phyloP scores from a whole-genome alignment of 2,888 invertebrate genomes.

The Nebria salina region DNA sequence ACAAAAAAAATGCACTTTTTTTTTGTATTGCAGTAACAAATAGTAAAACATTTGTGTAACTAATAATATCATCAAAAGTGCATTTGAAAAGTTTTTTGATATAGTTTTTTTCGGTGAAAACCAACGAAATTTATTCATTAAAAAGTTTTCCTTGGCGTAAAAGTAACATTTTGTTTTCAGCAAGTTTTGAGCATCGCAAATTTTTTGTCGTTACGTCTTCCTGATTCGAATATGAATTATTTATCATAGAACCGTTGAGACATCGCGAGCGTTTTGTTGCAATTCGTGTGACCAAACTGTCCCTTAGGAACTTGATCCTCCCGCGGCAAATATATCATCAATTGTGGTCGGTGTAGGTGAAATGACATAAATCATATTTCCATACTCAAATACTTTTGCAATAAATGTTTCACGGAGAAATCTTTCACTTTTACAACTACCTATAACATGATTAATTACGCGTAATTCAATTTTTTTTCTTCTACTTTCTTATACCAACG shows the following conservation, averaged over 20 bases:
- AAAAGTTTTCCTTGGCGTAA: constrained; percentile 6
- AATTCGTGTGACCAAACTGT: background rate
- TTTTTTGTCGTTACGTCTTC: constrained; percentile 38
- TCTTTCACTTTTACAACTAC: too few species aligned
- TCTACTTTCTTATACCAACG: too few species aligned
- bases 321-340: background rate
- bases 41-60: background rate
- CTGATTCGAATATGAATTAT: constrained; percentile 42
- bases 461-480: too few species aligned
- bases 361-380: background rate
- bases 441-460: too few species aligned
- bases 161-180: constrained; percentile 33
- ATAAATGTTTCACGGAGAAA: too few species aligned
- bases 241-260: constrained; percentile 18
- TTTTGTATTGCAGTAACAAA: background rate
- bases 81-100: background rate
- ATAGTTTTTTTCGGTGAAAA: background rate
- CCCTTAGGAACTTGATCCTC: background rate
- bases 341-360: background rate
- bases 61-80: background rate
- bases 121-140: background rate
- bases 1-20: background rate
- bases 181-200: constrained; percentile 14
- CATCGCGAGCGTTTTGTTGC: background rate
- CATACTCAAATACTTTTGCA: too few species aligned